Evolutionary conservation across 2,888 invertebrate species (phyloP), one percentile per base, ranked within the genome.

Genomic region (Ecliptopera silaceata): DNA sequence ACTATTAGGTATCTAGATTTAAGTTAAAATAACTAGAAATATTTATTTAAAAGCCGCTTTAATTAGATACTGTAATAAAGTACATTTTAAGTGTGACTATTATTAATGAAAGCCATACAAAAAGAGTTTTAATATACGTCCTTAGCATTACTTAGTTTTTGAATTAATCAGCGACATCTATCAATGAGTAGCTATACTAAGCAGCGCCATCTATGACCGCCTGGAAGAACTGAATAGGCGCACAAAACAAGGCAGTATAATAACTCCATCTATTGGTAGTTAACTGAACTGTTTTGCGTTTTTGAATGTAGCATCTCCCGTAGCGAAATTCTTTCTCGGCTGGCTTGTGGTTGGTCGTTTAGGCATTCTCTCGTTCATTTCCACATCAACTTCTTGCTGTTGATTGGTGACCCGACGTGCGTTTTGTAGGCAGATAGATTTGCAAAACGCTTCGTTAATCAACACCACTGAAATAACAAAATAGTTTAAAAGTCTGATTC

Each of bases 11-110:
- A n/a, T 44, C 13, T 41, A 44, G 15, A 18, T 41, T 18, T 56
- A 56, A 26, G 34, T 15, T 45, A 49, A 42, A 61, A 53, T 12
- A 55, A 47, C 59, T 64, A 64, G 49, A 43, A 59, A 71, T 86
- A 87, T 86, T 85, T 85, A 85, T 85, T 78, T 64, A 79, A 34
- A 36, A 79, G 72, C 62, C 77, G 85, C 85, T 88, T 87, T 87
- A 87, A 86, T 79, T 82, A 81, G 77, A 66, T 63, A 66, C 64
- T 70, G 56, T 56, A 60, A 47, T 51, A 38, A 55, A 50, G 45
- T 54, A 66, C 52, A 64, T 65, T 66, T 59, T 59, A 49, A 66
- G 49, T 50, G 59, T 58, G 49, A 52, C 47, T 56, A 61, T 50
- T n/a, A 64, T 47, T 61, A 63, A 59, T 52, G 56, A 63, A 38